Evolutionary conservation across 2,888 invertebrate genomes (phyloP).

Genomic region (Macaria liturata): DNA sequence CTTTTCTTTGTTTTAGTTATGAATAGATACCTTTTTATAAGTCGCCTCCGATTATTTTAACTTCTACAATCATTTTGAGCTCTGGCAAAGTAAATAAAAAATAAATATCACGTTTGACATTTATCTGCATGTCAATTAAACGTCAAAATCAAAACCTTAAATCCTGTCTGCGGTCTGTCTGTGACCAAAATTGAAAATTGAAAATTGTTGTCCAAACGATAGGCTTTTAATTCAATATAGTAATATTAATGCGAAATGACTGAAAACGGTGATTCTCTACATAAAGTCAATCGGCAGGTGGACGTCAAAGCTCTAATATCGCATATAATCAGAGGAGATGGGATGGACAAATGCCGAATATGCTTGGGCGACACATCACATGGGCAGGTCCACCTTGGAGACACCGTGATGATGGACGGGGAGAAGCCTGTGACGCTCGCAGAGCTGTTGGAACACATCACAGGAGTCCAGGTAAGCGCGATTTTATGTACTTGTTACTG

Average conservation of each 20-base stretch:
- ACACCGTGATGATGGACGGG: slow-evolving; percentile 75
- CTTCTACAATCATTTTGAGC: too few relatives aligned
- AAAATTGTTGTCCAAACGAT: too few relatives aligned
- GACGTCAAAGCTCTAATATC: slow-evolving; percentile 73
- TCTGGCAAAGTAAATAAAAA: too few relatives aligned
- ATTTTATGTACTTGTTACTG: slow-evolving; percentile 27
- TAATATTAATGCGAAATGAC: background rate
- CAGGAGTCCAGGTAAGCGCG: slow-evolving; percentile 68
- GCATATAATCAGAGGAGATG: slow-evolving; percentile 74
- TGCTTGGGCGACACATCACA: slow-evolving; percentile 76
- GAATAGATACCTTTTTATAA: too few relatives aligned
- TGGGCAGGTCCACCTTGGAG: slow-evolving; percentile 71
- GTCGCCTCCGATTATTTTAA: too few relatives aligned
- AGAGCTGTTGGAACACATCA: slow-evolving; percentile 67
- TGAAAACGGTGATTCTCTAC: background rate
- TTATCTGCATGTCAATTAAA: too few relatives aligned
- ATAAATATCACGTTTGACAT: too few relatives aligned
- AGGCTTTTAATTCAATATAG: too few relatives aligned
- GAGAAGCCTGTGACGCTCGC: slow-evolving; percentile 69
- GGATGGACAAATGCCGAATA: slow-evolving; percentile 71
- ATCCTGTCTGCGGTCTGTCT: too few relatives aligned
- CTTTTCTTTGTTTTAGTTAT: too few relatives aligned
- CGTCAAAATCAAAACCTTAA: too few relatives aligned
- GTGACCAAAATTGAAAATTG: too few relatives aligned
- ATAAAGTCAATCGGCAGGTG: slow-evolving; percentile 66